Evolutionary conservation across 35 echinoderm and acorn worm genomes (phyloP), one percentile per base, ranked within the genome.

Genomic region (Chiridota heheva): DNA sequence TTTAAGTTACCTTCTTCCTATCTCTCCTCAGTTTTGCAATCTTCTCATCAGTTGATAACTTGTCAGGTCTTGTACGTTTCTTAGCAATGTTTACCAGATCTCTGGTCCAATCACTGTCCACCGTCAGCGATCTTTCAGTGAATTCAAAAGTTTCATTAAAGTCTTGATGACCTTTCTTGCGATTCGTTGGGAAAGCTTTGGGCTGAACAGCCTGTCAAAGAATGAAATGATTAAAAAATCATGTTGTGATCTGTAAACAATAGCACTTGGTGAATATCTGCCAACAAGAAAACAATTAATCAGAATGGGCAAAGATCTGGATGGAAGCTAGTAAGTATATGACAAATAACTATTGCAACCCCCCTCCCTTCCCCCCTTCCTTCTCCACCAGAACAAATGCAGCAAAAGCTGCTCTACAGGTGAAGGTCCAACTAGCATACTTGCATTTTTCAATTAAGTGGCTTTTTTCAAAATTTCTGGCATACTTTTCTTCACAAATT

Each of bases 1-100:
- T 36, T 30, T 7, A n/a, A 1, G 26, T 63, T 73, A 96, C 91
- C 87, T 89, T 96, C 76, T 85, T 96, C 39, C 84, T 82, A 29
- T 96, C 91, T 67, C 44, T 81, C 48, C 91, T 78, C 5, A 96
- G 86, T 49, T 86, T 86, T 27, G 93, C 88, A 63, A 96, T 96
- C 36, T 96, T 96, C 63, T 96, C 76, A 29, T 96, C 93, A 31
- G 91, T 37, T 3, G 93, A 74, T 28, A 88, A 78, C 28, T 63
- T 39, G 2, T 53, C 45, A 31, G 71, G 57, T 82, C 70, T 90
- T 37, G 30, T 57, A 62, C 34, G 63, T 20, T 36, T 70, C 76
- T 47, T 64, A 15, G 85, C 66, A 69, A 37, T 66, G 4, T 84
- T 48, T 2, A 78, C 74, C n/a, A 89, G 44, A 16, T 86, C 88